Conservation (phyloP, 1,140 invertebrate genomes). For the Drosophila lacteicornis region DNA sequence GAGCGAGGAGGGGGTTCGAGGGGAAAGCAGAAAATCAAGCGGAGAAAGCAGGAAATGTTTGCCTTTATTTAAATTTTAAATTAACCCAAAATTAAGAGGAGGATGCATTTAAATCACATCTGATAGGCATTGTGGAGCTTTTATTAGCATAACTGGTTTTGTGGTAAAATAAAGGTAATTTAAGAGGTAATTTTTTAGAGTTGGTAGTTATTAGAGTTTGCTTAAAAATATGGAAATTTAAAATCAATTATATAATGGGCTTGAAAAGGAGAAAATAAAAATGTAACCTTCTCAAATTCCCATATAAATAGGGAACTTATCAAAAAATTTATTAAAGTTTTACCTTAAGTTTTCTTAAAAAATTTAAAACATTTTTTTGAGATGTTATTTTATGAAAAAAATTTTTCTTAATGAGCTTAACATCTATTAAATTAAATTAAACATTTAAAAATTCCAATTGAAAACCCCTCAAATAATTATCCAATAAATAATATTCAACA, state of each 20-base stretch:
- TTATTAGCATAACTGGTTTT: conserved; percentile 2
- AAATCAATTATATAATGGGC: neutral
- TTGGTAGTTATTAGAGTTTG: neutral
- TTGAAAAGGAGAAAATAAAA: neutral
- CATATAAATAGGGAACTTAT: no score
- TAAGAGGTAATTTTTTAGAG: neutral
- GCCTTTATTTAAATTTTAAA: conserved; percentile 36
- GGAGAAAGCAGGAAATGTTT: conserved; percentile 50
- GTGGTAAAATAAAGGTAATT: neutral
- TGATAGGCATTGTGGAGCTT: neutral
- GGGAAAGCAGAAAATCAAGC: conserved; percentile 6
- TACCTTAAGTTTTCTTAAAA: no score
- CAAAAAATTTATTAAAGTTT: neutral
- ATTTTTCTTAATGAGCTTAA: neutral
- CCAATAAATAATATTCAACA: neutral
- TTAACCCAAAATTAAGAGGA: conserved; percentile 26
- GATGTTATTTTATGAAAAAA: no score
- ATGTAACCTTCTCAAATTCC: neutral
- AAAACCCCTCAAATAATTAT: neutral
- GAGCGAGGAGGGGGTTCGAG: neutral
- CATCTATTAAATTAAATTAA: neutral
- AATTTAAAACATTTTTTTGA: no score
- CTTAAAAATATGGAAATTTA: neutral
- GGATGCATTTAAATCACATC: neutral
- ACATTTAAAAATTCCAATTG: neutral